A percentile compares a stretch with the other conserved stretches of the same genome.
These are phyloP conservation scores for Mystacornis crossleyi DNA, from an alignment of 2,113 vertebrate genomes.

Conservation along the genomic window DNA sequence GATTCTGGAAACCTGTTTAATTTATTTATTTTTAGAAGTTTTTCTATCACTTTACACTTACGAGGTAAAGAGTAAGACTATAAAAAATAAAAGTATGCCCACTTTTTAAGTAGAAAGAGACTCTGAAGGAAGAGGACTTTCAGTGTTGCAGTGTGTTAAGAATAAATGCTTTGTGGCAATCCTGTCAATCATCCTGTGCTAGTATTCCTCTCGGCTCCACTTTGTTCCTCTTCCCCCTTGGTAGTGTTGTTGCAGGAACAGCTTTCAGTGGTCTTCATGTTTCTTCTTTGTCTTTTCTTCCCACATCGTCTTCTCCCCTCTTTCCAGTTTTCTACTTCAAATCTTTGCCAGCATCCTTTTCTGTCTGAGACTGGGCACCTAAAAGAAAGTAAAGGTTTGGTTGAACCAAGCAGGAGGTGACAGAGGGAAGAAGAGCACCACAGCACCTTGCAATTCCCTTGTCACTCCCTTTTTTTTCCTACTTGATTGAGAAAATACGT, in stretches of 20 bases:
- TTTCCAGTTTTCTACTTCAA: neutral
- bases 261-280: neutral
- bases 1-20: neutral
- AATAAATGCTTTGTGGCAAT: neutral
- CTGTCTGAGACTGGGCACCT: neutral
- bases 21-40: neutral
- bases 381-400: neutral
- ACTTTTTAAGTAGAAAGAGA: neutral
- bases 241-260: neutral
- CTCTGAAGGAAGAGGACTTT: neutral
- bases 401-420: neutral
- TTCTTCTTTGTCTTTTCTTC: neutral
- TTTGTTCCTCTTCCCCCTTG: neutral
- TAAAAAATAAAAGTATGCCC: neutral
- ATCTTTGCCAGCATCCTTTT: neutral
- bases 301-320: rapidly evolving
- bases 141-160: neutral
- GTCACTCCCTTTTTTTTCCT: neutral
- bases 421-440: neutral
- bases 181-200: neutral
- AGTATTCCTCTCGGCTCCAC: neutral
- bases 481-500: neutral
- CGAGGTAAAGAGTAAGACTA: neutral
- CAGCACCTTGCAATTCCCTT: neutral
- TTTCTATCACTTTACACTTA: neutral